phyloP scores from a whole-genome alignment of 1,140 invertebrate species.

The Pogonomyrmex californicus region DNA sequence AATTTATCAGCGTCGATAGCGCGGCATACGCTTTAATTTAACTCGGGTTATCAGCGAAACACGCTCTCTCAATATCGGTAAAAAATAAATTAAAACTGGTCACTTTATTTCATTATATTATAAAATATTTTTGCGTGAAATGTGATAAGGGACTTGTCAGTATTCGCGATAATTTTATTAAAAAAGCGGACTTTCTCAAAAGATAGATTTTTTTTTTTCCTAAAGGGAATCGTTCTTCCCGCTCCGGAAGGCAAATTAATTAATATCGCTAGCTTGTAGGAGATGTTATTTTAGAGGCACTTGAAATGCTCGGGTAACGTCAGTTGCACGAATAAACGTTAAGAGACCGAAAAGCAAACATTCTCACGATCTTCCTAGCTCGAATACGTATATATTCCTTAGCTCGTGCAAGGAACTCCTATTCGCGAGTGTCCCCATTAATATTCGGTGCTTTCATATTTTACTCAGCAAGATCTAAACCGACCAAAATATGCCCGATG shows the following conservation, averaged over 20 bases:
- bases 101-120: slow-evolving; percentile 8
- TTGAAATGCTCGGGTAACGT: slow-evolving; percentile 48
- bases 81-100: slow-evolving; percentile 13
- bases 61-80: not conserved
- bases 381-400: slow-evolving; percentile 3
- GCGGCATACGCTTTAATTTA: slow-evolving; percentile 32
- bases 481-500: slow-evolving; percentile 38
- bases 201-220: not conserved
- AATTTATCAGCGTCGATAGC: slow-evolving; percentile 39
- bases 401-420: slow-evolving; percentile 8
- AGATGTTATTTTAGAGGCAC: slow-evolving; percentile 36
- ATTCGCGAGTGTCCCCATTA: slow-evolving; percentile 42
- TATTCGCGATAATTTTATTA: not conserved
- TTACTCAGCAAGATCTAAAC: slow-evolving; percentile 44
- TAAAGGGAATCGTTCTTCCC: not conserved
- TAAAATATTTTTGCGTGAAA: not conserved
- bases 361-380: slow-evolving; percentile 35
- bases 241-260: slow-evolving; percentile 38
- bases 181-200: not conserved
- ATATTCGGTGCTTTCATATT: slow-evolving; percentile 61
- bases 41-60: slow-evolving; percentile 30
- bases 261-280: slow-evolving; percentile 34
- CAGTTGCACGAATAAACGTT: slow-evolving; percentile 46
- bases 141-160: not conserved
- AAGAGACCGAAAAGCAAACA: slow-evolving; percentile 62